Evolutionary conservation across 23 tunicate genomes (phyloP).

Genomic region (Aplidium turbinatum): DNA sequence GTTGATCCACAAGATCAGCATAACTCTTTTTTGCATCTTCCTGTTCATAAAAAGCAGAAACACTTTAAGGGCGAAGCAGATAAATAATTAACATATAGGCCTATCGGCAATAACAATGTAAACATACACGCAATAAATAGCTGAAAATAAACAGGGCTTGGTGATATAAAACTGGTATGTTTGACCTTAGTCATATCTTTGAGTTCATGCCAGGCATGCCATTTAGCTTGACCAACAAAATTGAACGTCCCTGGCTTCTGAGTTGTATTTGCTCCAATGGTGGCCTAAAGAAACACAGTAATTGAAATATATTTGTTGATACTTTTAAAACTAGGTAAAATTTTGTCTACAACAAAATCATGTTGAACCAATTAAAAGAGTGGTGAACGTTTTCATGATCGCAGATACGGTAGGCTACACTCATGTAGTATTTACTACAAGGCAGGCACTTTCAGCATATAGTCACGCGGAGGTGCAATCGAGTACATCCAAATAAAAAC

Average conservation of each 20-base stretch:
- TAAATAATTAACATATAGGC: background rate
- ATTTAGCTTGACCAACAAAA: conserved; percentile 91
- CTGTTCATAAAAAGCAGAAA: no score
- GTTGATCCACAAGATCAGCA: conserved; percentile 49
- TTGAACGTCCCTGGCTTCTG: conserved; percentile 89
- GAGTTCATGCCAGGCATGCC: conserved; percentile 84
- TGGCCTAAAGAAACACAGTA: conserved; percentile 63
- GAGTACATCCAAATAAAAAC: no score
- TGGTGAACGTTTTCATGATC: no score
- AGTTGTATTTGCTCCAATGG: conserved; percentile 76
- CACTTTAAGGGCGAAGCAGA: background rate
- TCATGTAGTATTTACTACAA: no score
- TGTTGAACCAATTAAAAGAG: no score
- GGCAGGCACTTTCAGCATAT: no score
- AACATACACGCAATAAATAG: background rate
- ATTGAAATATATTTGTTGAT: background rate
- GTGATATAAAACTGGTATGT: background rate
- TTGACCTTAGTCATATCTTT: conserved; percentile 59
- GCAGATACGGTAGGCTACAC: no score
- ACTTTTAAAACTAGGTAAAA: no score
- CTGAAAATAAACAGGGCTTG: background rate
- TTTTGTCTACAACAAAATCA: no score
- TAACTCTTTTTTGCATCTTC: conserved; percentile 87
- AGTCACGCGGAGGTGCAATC: no score
- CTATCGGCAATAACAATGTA: background rate